Percentiles rank a stretch among this genome's conserved stretches.
These are phyloP conservation scores for Eupleurogrammus muticus DNA, from an alignment of 2,797 vertebrate genomes.

Conservation along the genomic window DNA sequence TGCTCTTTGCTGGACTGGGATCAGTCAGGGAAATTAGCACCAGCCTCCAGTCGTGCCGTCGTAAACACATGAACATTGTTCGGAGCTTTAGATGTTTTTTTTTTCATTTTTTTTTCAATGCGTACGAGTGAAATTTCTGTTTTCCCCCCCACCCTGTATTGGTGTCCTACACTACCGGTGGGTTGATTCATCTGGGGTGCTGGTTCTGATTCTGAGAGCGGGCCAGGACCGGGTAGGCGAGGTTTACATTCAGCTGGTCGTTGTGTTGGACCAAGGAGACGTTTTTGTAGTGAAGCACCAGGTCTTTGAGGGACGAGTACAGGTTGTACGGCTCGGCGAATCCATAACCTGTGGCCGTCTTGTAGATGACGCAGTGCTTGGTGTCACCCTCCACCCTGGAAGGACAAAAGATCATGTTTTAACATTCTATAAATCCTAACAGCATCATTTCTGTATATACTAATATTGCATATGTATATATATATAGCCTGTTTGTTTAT, in stretches of 20 bases:
- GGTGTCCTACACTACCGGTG: conserved; percentile 46
- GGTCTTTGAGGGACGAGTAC: conserved; percentile 91
- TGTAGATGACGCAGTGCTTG: conserved; percentile 95
- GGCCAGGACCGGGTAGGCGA: conserved; percentile 89
- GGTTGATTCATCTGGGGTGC: conserved; percentile 76
- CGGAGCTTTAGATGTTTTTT: conserved; percentile 4
- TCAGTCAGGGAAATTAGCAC: conserved; percentile 49
- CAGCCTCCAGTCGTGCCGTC: conserved; percentile 40
- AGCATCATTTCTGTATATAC: too few relatives aligned
- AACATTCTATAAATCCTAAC: too few relatives aligned
- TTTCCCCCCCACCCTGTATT: conserved; percentile 54
- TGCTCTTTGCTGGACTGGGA: conserved; percentile 52
- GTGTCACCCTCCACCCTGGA: conserved; percentile 91
- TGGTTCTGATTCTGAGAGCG: conserved; percentile 79
- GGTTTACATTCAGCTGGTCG: conserved; percentile 92
- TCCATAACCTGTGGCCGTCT: conserved; percentile 91
- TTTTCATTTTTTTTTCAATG: conserved; percentile 25
- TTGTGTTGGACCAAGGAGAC: conserved; percentile 96
- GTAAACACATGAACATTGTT: conserved; percentile 48
- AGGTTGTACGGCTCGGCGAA: conserved; percentile 96
- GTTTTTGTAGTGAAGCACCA: conserved; percentile 95
- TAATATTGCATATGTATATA: too few relatives aligned
- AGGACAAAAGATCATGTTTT: conserved; percentile 18
- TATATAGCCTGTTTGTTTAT: too few relatives aligned
- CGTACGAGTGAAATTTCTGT: conserved; percentile 28